A percentile compares a stretch with the other conserved stretches of the same genome.
Evolutionary conservation across 2,113 vertebrate species (phyloP).

Genomic region (Coryphaenoides rupestris): DNA sequence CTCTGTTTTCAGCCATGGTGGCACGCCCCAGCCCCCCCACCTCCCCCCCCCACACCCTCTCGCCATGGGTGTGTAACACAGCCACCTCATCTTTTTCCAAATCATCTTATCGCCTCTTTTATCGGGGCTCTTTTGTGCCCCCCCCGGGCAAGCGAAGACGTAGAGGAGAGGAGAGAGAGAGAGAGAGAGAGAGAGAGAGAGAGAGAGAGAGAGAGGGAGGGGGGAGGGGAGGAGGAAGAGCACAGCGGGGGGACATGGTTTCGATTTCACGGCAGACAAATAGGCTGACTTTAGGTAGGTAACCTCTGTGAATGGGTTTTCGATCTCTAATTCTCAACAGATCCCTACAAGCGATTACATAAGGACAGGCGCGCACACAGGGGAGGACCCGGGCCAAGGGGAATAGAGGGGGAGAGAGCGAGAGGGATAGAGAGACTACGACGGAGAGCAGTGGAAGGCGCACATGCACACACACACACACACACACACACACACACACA

Average conservation of each 20-base stretch:
- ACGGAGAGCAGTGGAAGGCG: constrained; percentile 8
- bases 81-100: constrained; percentile 53
- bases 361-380: constrained; percentile 36
- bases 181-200: constrained; percentile 3
- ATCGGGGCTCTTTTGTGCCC: constrained; percentile 37
- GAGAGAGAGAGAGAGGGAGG: constrained; percentile 10
- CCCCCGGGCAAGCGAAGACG: neutral
- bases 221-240: neutral
- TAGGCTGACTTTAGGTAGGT: constrained; percentile 59
- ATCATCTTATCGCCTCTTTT: constrained; percentile 46
- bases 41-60: constrained; percentile 1
- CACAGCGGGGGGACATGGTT: constrained; percentile 56
- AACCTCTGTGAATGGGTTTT: constrained; percentile 73
- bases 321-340: constrained; percentile 73
- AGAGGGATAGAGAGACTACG: neutral
- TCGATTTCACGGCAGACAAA: constrained; percentile 73
- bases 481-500: neutral
- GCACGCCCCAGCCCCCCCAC: constrained; percentile 19
- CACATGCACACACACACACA: neutral
- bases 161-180: constrained; percentile 21
- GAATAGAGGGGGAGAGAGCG: neutral
- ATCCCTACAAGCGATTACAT: constrained; percentile 56
- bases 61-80: constrained; percentile 33
- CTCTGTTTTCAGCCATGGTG: neutral
- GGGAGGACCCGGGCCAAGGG: neutral